Conservation (phyloP, 2,888 invertebrate genomes). For the Hypena proboscidalis region DNA sequence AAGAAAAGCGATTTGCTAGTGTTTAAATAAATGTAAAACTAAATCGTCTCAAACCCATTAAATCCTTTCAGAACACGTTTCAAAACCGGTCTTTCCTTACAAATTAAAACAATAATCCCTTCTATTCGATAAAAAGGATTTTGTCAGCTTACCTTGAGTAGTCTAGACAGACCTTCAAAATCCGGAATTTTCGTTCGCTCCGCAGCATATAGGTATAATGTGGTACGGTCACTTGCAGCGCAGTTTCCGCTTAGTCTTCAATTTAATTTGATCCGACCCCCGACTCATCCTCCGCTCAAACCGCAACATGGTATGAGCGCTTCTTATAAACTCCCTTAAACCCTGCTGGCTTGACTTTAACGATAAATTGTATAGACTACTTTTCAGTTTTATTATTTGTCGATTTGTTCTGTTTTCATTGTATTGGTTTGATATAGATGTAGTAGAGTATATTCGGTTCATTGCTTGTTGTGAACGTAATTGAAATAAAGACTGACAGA, state of each 20-base stretch:
- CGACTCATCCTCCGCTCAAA: slow-evolving; percentile 40
- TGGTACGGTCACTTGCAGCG: slow-evolving; percentile 54
- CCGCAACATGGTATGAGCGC: slow-evolving; percentile 64
- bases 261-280: slow-evolving; percentile 68
- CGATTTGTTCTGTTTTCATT: slow-evolving; percentile 3
- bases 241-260: slow-evolving; percentile 67
- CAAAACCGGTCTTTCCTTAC: no score
- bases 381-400: slow-evolving; percentile 18
- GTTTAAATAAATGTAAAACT: no score
- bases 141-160: no score
- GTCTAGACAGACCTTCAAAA: background rate
- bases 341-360: slow-evolving; percentile 49
- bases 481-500: no score
- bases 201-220: slow-evolving; percentile 42
- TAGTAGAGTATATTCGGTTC: no score
- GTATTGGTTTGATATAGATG: background rate
- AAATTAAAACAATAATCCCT: no score
- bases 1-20: no score
- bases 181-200: background rate
- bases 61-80: no score
- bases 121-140: no score
- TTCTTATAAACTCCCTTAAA: slow-evolving; percentile 67
- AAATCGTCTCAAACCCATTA: no score
- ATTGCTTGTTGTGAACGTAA: no score
- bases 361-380: slow-evolving; percentile 29